Evolutionary conservation across 1,140 invertebrate genomes (phyloP).

Genomic region (Atta texana): DNA sequence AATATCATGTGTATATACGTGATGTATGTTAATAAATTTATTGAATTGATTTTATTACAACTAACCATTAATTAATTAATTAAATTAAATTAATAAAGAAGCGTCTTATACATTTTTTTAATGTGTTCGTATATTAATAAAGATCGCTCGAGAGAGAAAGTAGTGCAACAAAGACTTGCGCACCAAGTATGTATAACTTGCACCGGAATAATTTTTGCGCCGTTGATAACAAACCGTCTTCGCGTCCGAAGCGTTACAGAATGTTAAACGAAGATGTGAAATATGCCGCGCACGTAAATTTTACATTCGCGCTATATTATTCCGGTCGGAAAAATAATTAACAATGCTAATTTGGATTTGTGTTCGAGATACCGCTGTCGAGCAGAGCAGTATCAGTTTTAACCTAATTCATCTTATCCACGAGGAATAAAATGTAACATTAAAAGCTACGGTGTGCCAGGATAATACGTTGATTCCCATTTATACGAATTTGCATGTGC

Average conservation of each 20-base stretch:
- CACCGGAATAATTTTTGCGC: not conserved
- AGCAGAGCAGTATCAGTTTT: slow-evolving; percentile 46
- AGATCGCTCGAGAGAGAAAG: no score
- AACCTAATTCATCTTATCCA: slow-evolving; percentile 58
- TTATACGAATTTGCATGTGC: slow-evolving; percentile 62
- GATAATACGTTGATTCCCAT: slow-evolving; percentile 61
- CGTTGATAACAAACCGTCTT: slow-evolving; percentile 40
- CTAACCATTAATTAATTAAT: no score
- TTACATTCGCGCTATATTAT: slow-evolving; percentile 44
- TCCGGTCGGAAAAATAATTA: slow-evolving; percentile 61
- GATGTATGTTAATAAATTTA: not conserved
- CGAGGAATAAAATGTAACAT: slow-evolving; percentile 52
- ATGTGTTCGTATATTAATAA: not conserved
- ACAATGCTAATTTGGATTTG: slow-evolving; percentile 63
- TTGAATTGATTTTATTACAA: not conserved
- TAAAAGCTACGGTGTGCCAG: slow-evolving; percentile 28
- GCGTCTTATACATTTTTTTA: not conserved
- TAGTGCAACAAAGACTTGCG: not conserved
- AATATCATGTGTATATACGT: no score
- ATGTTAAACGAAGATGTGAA: slow-evolving; percentile 45
- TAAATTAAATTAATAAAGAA: no score
- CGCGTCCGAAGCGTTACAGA: slow-evolving; percentile 18
- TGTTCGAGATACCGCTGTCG: slow-evolving; percentile 48
- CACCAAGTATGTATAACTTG: not conserved
- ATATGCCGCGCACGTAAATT: slow-evolving; percentile 41